phyloP scores from a whole-genome alignment of 2,888 invertebrate species.

The Clanis bilineata region DNA sequence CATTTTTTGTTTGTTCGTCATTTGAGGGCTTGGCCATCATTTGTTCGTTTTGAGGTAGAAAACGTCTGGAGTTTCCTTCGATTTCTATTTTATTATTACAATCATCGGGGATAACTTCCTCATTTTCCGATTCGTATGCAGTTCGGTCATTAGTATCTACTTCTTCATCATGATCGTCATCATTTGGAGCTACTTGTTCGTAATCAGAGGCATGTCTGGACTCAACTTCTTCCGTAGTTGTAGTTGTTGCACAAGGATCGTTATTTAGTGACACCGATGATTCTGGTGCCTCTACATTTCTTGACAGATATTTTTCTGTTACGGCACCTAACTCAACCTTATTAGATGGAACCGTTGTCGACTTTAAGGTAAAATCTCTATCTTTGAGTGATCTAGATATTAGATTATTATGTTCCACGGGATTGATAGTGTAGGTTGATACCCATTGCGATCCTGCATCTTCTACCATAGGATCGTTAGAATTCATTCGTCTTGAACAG shows the following conservation, averaged over 20 bases:
- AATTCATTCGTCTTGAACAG: conserved; percentile 3
- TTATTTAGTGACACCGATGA: not conserved
- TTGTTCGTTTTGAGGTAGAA: not conserved
- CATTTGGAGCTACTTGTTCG: not conserved
- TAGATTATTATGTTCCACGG: not conserved
- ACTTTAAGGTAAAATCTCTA: not conserved
- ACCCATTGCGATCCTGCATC: not conserved
- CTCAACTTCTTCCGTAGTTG: not conserved
- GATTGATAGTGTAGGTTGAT: not conserved
- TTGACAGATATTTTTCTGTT: not conserved
- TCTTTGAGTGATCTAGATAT: not conserved
- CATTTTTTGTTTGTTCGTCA: not conserved
- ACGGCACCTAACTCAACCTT: not conserved
- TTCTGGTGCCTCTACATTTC: not conserved
- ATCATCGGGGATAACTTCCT: not conserved
- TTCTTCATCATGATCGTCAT: not conserved
- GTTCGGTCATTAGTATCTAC: not conserved
- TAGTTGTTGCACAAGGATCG: not conserved
- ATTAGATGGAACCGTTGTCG: not conserved
- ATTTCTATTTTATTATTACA: not conserved
- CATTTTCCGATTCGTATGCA: not conserved
- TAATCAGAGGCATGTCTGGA: not conserved
- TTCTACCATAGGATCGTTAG: not conserved
- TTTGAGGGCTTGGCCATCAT: not conserved
- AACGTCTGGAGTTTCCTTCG: not conserved